phyloP scores from a whole-genome alignment of 2,113 vertebrate genomes.

The Pteronura brasiliensis region DNA sequence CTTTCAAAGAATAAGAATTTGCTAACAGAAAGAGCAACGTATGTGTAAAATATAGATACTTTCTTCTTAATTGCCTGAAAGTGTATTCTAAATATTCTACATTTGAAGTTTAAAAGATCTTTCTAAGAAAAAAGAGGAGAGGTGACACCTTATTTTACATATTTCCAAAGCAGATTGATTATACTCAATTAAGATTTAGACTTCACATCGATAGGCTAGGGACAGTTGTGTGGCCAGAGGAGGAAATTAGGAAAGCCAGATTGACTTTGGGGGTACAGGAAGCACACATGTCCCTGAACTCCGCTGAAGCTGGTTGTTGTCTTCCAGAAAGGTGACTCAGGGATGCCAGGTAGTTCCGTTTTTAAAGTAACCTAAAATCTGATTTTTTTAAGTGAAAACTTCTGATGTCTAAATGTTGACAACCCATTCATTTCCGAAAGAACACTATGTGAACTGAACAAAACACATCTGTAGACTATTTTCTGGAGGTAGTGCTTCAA shows the following conservation, averaged over 20 bases:
- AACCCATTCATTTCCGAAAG: background rate
- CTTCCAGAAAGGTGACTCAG: background rate
- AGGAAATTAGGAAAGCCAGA: background rate
- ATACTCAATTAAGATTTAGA: background rate
- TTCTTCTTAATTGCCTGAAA: background rate
- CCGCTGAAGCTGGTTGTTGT: too few relatives aligned
- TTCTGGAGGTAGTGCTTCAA: background rate
- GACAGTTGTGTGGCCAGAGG: background rate
- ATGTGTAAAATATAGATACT: background rate
- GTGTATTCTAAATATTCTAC: background rate
- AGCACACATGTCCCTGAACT: fast-evolving
- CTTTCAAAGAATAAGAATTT: constrained; percentile 43
- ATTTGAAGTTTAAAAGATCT: background rate
- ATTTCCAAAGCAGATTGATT: constrained; percentile 19
- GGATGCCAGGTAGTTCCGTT: background rate
- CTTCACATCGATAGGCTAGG: background rate
- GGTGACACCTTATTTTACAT: background rate
- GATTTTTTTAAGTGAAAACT: background rate
- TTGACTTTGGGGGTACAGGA: background rate
- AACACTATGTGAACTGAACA: background rate
- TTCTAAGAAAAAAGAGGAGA: constrained; percentile 19
- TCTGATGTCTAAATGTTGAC: constrained; percentile 3
- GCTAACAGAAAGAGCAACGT: background rate
- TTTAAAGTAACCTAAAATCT: background rate
- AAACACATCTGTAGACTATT: constrained; percentile 18